Base-by-base conservation (phyloP, 2,888 invertebrate species). In the Aphodius sticticus region DNA sequence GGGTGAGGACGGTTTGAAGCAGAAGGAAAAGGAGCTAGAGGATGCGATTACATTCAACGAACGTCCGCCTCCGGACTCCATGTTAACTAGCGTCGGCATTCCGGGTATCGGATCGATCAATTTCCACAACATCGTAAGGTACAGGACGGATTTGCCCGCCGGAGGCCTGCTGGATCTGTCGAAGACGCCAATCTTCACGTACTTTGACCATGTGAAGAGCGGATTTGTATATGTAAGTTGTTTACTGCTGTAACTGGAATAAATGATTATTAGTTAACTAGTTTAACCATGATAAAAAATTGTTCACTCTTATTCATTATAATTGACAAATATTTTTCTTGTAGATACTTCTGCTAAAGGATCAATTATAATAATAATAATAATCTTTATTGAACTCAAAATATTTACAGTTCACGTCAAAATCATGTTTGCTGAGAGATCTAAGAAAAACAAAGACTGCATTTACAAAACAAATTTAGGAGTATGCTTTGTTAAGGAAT, bases 161-260 rank as follows among this genome's bases (percentile, higher is more conserved):
- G 76, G 70, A n/a, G n/a, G 26, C 36, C 91, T 92, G 0, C 88
- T 92, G 84, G 91, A 93, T 86, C 89, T 95, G 12, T 88, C 89
- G 1, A 90, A 93, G 76, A 88, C 96, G 72, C 96, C 96, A 0
- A 90, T 96, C 16, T 94, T 93, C 86, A 93, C 96, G 0, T 93
- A 95, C 83, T 91, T 96, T 76, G 95, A 96, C 89, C 93, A 95
- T 87, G 90, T 96, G 76, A 93, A 95, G 83, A 95, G 96, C 1
- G 95, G 95, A 88, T 97, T 97, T 88, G 93, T 96, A 82, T 95
- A 96, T 89, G 96, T 96, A 88, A 92, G 94, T 92, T 84, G 69
- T 16, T 12, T 26, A 26, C 26, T 70, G 53, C 6, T n/a, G n/a
- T n/a, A n/a, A n/a, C n/a, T n/a, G n/a, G n/a, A n/a, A n/a, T n/a